Base-by-base conservation (phyloP, 2,797 vertebrate genomes). In the Sebastolobus altivelis region DNA sequence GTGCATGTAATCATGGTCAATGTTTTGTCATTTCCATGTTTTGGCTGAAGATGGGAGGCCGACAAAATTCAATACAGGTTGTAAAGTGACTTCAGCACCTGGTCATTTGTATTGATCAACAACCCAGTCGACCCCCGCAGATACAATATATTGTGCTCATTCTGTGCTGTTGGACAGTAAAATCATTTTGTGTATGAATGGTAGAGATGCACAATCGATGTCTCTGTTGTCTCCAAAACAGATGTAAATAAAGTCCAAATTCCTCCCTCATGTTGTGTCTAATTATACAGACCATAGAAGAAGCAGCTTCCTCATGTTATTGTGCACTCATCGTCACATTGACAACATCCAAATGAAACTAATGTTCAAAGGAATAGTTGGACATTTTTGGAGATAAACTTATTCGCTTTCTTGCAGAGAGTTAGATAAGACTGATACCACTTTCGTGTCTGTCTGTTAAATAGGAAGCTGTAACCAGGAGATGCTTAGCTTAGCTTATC, bases 51-150 rank as follows among this genome's bases (percentile, higher is more conserved):
- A 40, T 59, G 13, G 20, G 11, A 33, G 12, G 16, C 35, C 3
- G 46, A 25, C 11, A 56, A 52, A 75, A 55, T 22, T 12, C 52
- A 68, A 58, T 27, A 14, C 27, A 33, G 18, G 55, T 52, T 74
- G 18, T 55, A 68, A 72, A 80, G 46, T 73, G 60, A 61, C 65
- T 67, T 43, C 58, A 54, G 65, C 61, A 68, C 60, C 73, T 65
- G 27, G 18, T 74, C 18, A 67, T 71, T 80, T 67, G 5, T 78
- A 46, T 65, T 54, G 62, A 85, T 80, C 20, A 75, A 25, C 20
- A 65, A 33, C 54, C 14, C 29, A 58, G 2, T 72, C 10, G 3
- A 65, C 58, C 49, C 20, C 25, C 9, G 20, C 68, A 56, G 55
- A 79, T 62, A 25, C 25, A 25, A 25, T 25, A 49, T 52, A 75